Conservation (phyloP, 2,113 vertebrate genomes). For the Pongo abelii region DNA sequence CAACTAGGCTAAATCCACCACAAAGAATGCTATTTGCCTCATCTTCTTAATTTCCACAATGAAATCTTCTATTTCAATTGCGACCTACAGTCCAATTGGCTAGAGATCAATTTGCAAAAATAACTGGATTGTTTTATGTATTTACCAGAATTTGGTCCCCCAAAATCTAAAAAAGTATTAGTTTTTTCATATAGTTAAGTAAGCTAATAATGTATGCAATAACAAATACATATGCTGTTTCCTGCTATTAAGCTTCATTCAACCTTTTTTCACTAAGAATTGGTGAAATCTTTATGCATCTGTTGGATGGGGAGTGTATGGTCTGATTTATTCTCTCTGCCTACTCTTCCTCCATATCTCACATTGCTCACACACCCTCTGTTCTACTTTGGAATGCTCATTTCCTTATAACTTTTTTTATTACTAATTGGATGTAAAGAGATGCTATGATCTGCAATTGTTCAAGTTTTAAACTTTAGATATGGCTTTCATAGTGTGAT, state of each 20-base stretch:
- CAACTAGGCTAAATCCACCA: neutral
- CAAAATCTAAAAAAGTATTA: neutral
- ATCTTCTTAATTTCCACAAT: neutral
- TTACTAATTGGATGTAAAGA: neutral
- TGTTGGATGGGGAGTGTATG: neutral
- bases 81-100: neutral
- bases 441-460: neutral
- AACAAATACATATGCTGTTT: neutral
- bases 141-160: neutral
- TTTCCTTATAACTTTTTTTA: neutral
- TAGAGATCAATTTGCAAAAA: neutral
- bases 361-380: neutral
- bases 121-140: neutral
- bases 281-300: neutral
- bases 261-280: neutral
- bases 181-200: neutral
- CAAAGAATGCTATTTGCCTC: neutral
- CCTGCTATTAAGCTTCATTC: neutral
- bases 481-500: neutral
- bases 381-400: neutral
- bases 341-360: neutral
- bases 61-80: neutral
- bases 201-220: neutral
- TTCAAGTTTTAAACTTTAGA: neutral
- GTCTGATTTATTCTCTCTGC: neutral